phyloP scores from a whole-genome alignment of 2,113 vertebrate genomes.

The Mormyrus lacerda region DNA sequence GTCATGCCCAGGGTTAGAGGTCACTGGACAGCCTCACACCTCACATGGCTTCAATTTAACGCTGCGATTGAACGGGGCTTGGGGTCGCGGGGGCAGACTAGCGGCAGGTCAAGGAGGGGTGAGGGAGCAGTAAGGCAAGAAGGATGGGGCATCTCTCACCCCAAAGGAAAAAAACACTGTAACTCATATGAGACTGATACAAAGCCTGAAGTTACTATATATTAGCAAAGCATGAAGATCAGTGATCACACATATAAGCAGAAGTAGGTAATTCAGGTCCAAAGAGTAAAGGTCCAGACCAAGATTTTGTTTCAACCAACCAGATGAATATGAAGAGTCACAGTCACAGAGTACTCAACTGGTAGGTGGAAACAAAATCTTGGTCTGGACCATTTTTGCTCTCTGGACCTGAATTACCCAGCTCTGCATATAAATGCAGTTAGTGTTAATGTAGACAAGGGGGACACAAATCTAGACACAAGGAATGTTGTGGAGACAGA shows the following conservation, averaged over 20 bases:
- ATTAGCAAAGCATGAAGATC: conserved; percentile 1
- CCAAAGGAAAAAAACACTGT: not conserved
- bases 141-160: conserved; percentile 35
- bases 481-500: not conserved
- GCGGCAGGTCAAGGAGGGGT: conserved; percentile 32
- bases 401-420: not conserved
- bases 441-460: not conserved
- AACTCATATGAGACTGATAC: not conserved
- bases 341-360: not conserved
- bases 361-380: not conserved
- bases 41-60: conserved; percentile 69
- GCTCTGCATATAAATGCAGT: not conserved
- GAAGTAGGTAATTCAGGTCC: not conserved
- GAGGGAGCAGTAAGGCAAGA: conserved; percentile 19
- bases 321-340: not conserved
- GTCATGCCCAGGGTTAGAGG: conserved; percentile 44
- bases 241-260: not conserved
- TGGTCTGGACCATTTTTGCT: not conserved
- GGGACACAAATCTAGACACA: not conserved
- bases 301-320: not conserved
- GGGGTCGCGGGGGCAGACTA: conserved; percentile 47
- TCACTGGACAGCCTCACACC: conserved; percentile 45
- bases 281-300: not conserved
- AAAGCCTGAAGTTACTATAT: conserved; percentile 4
- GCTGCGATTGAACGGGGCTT: conserved; percentile 44